Evolutionary conservation across 2,888 invertebrate species (phyloP), one percentile per base, ranked within the genome.

Genomic region (Cremastinae sp.): DNA sequence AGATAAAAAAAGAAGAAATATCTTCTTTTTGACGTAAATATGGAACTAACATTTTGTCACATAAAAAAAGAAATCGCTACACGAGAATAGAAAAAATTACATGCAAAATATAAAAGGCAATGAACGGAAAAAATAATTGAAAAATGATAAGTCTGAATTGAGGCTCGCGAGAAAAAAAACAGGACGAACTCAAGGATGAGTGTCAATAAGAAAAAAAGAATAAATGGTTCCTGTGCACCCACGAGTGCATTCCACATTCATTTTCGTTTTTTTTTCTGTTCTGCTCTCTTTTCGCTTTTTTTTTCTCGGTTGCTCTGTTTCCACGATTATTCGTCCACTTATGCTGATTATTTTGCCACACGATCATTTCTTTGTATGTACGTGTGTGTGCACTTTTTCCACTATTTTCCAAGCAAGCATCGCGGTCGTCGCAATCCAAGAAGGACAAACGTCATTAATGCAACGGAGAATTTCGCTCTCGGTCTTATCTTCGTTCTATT

Each of bases 101-200:
- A n/a, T n/a, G n/a, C n/a, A n/a, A n/a, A n/a, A n/a, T n/a, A n/a
- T n/a, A n/a, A n/a, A n/a, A n/a, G n/a, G n/a, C n/a, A n/a, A n/a
- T n/a, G n/a, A n/a, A n/a, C n/a, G n/a, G n/a, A n/a, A n/a, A n/a
- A n/a, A n/a, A n/a, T n/a, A n/a, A n/a, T n/a, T n/a, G n/a, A n/a
- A n/a, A n/a, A n/a, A n/a, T n/a, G n/a, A n/a, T n/a, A n/a, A n/a
- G n/a, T n/a, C n/a, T n/a, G n/a, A n/a, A n/a, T n/a, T n/a, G n/a
- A n/a, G n/a, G n/a, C n/a, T n/a, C n/a, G n/a, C 51, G 28, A 51
- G 9, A 22, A 9, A 0, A 18, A 22, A 28, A 65, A 53, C 53
- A 66, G 55, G 65, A 66, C 55, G 55, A 43, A n/a, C n/a, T n/a
- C n/a, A n/a, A n/a, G n/a, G n/a, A n/a, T n/a, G 53, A 49, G 18